Conservation (phyloP, 2,888 invertebrate genomes). For the Sminthurides aquaticus region DNA sequence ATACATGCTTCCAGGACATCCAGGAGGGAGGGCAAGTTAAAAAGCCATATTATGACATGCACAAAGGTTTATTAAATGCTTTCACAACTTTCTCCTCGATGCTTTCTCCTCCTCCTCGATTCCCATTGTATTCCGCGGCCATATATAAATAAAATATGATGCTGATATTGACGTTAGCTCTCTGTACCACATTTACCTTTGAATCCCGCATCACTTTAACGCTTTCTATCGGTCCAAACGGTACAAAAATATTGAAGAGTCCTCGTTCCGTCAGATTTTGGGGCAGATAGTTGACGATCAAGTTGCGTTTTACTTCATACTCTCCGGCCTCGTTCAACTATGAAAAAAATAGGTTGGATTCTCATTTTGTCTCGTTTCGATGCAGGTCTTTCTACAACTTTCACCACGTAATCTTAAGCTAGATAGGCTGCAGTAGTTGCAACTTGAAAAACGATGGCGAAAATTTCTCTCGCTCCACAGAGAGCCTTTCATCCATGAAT, state of each 20-base stretch:
- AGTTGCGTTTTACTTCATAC: slow-evolving; percentile 52
- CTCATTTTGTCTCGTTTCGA: background rate
- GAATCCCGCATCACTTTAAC: slow-evolving; percentile 87
- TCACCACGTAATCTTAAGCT: background rate
- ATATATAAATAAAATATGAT: too few species aligned
- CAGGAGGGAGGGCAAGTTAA: too few species aligned
- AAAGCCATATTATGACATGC: background rate
- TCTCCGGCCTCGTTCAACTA: slow-evolving; percentile 22
- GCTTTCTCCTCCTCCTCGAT: too few species aligned
- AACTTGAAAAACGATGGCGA: background rate
- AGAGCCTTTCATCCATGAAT: too few species aligned
- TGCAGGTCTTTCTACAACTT: background rate
- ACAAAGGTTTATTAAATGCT: background rate
- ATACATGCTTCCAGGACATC: background rate
- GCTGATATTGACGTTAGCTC: too few species aligned
- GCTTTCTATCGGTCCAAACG: slow-evolving; percentile 80
- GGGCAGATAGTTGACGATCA: slow-evolving; percentile 92
- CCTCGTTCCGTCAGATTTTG: slow-evolving; percentile 89
- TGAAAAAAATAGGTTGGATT: background rate
- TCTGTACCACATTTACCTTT: slow-evolving; percentile 54
- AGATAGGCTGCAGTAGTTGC: background rate
- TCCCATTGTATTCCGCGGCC: too few species aligned
- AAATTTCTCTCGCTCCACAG: background rate
- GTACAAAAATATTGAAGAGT: slow-evolving; percentile 77
- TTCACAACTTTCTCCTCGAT: too few species aligned